Conservation (phyloP, 2,797 vertebrate genomes). For the Falco biarmicus region DNA sequence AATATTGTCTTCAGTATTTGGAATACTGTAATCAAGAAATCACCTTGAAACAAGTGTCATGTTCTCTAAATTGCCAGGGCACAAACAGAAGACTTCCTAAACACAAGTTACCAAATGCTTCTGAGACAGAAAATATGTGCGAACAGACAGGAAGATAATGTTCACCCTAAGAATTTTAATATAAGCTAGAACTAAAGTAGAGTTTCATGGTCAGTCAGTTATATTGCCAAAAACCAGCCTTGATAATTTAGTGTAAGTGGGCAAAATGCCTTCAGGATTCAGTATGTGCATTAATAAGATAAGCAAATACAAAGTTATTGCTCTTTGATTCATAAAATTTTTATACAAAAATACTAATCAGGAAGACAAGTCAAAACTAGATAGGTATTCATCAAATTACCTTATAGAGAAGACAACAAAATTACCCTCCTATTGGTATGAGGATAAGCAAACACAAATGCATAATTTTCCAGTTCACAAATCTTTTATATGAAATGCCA, state of each 20-base stretch:
- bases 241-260: background rate
- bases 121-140: background rate
- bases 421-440: background rate
- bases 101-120: background rate
- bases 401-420: background rate
- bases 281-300: background rate
- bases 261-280: slow-evolving; percentile 1
- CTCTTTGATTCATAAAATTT: background rate
- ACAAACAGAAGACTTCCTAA: background rate
- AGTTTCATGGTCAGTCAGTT: background rate
- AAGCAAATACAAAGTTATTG: background rate
- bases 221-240: background rate
- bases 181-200: background rate
- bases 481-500: background rate
- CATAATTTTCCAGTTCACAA: slow-evolving; percentile 12
- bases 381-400: background rate
- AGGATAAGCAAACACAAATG: background rate
- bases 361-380: background rate
- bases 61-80: background rate
- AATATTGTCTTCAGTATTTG: background rate
- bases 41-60: background rate
- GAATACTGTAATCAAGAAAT: background rate
- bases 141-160: background rate
- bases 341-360: slow-evolving; percentile 1
- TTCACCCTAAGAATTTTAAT: background rate